Evolutionary conservation across 2,797 vertebrate species (phyloP).

Genomic region (Thamnophis elegans): DNA sequence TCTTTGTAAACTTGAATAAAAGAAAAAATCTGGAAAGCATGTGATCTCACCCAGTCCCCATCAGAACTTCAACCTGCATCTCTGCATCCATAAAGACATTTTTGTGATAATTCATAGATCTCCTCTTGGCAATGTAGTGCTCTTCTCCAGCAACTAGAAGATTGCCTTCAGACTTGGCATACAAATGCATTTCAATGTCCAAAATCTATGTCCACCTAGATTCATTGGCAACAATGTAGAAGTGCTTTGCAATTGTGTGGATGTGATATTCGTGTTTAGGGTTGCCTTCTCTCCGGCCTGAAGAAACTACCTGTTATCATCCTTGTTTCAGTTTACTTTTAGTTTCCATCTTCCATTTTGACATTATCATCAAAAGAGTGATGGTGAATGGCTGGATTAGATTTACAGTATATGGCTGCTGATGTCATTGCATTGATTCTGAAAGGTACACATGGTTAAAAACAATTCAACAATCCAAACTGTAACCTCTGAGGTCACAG

Average conservation of each 20-base stretch:
- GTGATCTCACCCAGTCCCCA: background rate
- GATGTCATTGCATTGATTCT: background rate
- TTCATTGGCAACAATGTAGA: background rate
- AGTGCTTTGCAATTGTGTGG: background rate
- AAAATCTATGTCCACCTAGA: background rate
- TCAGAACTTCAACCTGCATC: background rate
- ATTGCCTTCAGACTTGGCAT: background rate
- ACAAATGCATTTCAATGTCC: background rate
- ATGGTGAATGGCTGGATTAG: background rate
- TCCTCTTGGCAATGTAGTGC: background rate
- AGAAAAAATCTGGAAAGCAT: background rate
- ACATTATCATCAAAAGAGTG: background rate
- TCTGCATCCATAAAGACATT: background rate
- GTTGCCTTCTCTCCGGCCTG: background rate
- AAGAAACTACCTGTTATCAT: background rate
- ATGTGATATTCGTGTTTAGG: background rate
- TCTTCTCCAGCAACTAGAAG: background rate
- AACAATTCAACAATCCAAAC: background rate
- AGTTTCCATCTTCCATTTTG: background rate
- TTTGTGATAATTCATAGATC: background rate
- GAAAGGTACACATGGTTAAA: background rate
- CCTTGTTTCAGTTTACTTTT: background rate
- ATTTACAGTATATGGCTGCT: background rate
- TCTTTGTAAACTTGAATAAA: background rate
- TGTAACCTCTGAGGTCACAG: background rate